Percentiles rank a stretch among this genome's conserved stretches.
Evolutionary conservation across 2,797 vertebrate species (phyloP).

Genomic region (Propithecus deckenii): DNA sequence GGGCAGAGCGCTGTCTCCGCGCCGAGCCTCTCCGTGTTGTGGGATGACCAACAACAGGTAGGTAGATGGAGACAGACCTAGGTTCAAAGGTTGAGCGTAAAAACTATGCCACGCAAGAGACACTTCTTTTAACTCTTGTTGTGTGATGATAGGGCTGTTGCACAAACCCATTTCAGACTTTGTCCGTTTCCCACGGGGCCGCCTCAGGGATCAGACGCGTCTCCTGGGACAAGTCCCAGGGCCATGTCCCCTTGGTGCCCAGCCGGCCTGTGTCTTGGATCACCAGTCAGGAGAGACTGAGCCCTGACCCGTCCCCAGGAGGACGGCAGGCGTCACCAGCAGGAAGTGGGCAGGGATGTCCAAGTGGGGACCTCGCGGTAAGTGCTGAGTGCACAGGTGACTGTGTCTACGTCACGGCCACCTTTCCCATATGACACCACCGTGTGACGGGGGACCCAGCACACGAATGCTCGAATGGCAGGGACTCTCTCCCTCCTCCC

Average conservation of each 20-base stretch:
- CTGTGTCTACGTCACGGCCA: no score
- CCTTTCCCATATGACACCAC: not conserved
- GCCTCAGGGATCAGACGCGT: not conserved
- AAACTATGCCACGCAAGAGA: not conserved
- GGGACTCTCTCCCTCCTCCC: no score
- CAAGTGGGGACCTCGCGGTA: accelerated
- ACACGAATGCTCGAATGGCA: accelerated
- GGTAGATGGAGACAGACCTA: not conserved
- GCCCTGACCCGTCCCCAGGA: no score
- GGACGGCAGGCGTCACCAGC: no score
- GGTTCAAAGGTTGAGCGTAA: not conserved
- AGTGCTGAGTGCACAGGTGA: not conserved
- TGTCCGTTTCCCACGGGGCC: not conserved
- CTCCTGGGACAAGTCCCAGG: not conserved
- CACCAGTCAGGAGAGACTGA: not conserved
- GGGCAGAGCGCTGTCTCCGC: not conserved
- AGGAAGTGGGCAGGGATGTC: not conserved
- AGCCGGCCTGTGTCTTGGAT: not conserved
- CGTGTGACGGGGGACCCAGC: no score
- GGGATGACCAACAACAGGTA: not conserved
- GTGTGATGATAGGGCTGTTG: not conserved
- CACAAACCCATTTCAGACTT: not conserved
- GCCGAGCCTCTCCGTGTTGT: not conserved
- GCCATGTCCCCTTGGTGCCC: no score
- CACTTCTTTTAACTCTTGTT: not conserved